Evolutionary conservation across 1,140 invertebrate species (phyloP).

Genomic region (Papilio polyxenes): DNA sequence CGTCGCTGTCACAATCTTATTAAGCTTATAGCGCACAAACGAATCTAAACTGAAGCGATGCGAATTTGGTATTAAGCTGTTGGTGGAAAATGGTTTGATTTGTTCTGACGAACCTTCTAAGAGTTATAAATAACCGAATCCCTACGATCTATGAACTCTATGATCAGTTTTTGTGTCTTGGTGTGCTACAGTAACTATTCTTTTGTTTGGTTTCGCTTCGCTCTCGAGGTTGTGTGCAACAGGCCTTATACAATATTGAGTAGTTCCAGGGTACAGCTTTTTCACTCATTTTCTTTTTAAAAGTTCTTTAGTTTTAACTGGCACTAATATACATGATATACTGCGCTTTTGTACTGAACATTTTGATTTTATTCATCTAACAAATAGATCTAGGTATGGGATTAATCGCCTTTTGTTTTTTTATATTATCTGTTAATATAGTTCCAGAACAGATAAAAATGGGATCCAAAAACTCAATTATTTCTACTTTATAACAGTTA

Average conservation of each 20-base stretch:
- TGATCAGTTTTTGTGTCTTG: neutral
- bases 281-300: constrained; percentile 17
- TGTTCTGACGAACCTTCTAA: neutral
- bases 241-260: constrained; percentile 7
- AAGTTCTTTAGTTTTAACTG: neutral
- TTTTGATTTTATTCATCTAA: neutral
- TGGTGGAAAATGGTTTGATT: neutral
- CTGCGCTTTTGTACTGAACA: neutral
- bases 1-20: constrained; percentile 13
- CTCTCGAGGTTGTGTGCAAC: neutral
- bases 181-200: no score
- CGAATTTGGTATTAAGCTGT: neutral
- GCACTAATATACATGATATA: neutral
- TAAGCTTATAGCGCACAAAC: neutral
- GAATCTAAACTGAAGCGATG: neutral
- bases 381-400: neutral
- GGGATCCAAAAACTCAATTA: neutral
- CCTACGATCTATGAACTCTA: neutral
- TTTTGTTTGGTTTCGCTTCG: neutral
- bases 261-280: neutral
- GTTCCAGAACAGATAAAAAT: neutral
- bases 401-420: neutral
- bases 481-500: neutral
- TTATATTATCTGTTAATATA: neutral
- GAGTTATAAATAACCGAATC: neutral